phyloP scores from a whole-genome alignment of 2,797 vertebrate genomes.

The Coreius guichenoti region DNA sequence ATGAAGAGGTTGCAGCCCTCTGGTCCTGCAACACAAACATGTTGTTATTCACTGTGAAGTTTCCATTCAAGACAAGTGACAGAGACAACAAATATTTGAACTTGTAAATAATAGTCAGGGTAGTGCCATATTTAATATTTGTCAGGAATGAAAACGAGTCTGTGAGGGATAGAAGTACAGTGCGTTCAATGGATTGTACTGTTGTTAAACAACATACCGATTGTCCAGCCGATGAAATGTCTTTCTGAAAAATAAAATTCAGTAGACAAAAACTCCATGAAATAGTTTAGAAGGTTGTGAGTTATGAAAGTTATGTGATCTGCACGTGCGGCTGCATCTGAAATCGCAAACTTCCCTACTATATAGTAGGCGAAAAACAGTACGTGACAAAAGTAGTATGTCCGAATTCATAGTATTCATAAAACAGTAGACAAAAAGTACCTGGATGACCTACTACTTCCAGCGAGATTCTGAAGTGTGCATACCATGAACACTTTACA shows the following conservation, averaged over 20 bases:
- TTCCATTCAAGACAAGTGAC: neutral
- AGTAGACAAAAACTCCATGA: neutral
- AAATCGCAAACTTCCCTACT: neutral
- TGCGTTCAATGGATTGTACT: neutral
- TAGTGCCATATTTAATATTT: neutral
- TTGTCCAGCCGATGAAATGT: neutral
- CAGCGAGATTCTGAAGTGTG: neutral
- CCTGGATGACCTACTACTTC: neutral
- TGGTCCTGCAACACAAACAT: slow-evolving; percentile 82
- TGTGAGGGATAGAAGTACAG: neutral
- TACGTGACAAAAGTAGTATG: neutral
- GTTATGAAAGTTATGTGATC: neutral
- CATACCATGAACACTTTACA: neutral
- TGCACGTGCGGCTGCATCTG: neutral
- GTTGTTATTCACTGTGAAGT: slow-evolving; percentile 35
- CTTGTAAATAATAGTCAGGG: neutral
- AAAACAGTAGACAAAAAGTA: neutral
- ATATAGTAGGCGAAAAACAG: neutral
- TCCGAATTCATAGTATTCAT: neutral
- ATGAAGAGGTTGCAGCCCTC: slow-evolving; percentile 99
- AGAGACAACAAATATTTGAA: neutral
- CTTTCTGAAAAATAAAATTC: neutral
- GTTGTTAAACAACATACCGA: neutral
- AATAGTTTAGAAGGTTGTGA: neutral
- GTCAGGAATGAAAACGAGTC: neutral